These are phyloP conservation scores for Labrus mixtus DNA, from an alignment of 2,113 vertebrate species.

Conservation along the genomic window DNA sequence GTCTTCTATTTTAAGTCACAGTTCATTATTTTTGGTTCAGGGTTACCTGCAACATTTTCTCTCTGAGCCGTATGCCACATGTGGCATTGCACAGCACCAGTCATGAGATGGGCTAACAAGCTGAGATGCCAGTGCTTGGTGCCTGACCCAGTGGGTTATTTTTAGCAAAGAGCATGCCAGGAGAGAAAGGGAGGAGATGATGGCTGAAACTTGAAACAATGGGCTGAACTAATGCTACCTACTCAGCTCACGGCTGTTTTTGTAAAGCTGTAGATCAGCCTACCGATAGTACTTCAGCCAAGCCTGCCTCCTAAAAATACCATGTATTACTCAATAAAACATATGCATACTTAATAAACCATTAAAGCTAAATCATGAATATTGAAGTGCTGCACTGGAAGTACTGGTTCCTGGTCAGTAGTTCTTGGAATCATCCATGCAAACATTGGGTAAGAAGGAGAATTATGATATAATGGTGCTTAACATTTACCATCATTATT, in stretches of 20 bases:
- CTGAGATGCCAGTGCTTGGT: conserved; percentile 48
- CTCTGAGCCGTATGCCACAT: not conserved
- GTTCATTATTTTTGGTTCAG: too few relatives aligned
- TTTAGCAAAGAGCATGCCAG: conserved; percentile 57
- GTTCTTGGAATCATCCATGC: too few relatives aligned
- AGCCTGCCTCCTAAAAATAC: not conserved
- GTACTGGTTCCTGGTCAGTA: too few relatives aligned
- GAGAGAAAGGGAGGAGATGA: conserved; percentile 5
- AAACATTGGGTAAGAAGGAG: too few relatives aligned
- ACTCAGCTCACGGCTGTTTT: conserved; percentile 4
- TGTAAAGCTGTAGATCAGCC: not conserved
- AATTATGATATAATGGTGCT: too few relatives aligned
- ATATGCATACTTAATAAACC: too few relatives aligned
- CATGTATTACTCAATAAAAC: too few relatives aligned
- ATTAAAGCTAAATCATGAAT: too few relatives aligned
- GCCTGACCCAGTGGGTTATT: conserved; percentile 54
- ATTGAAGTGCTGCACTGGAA: too few relatives aligned
- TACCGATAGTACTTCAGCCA: not conserved
- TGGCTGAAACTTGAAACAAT: conserved; percentile 16
- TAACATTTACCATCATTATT: too few relatives aligned
- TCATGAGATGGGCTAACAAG: conserved; percentile 65
- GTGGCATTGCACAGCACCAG: conserved; percentile 16
- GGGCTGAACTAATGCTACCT: conserved; percentile 14
- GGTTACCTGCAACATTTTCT: conserved; percentile 15
- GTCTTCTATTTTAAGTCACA: conserved; percentile 4